These are phyloP conservation scores for Meloidogyne exigua DNA, from an alignment of 1,140 invertebrate species.

Conservation along the genomic window DNA sequence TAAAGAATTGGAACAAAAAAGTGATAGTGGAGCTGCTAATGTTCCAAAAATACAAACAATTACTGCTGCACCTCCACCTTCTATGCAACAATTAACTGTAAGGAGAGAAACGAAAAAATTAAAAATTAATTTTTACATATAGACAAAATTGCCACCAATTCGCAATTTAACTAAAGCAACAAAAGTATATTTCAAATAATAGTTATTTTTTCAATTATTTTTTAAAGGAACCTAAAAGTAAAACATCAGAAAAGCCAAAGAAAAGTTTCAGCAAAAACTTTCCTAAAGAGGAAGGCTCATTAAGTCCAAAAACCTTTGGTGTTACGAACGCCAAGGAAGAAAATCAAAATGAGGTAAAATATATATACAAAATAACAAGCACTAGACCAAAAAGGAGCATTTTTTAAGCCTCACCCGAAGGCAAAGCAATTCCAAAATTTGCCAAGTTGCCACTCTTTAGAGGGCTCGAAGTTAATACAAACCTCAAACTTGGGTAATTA, in stretches of 20 bases:
- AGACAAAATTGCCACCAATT: neutral
- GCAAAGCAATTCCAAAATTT: neutral
- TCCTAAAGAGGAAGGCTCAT: neutral
- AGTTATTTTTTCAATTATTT: neutral
- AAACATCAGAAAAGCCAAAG: too few species aligned
- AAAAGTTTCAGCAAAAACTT: too few species aligned
- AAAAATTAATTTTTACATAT: neutral
- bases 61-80: neutral
- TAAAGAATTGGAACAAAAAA: constrained; percentile 46
- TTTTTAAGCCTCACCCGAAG: neutral
- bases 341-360: neutral
- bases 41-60: constrained; percentile 47
- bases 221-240: too few species aligned
- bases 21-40: constrained; percentile 53
- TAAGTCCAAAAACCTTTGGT: neutral
- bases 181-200: neutral
- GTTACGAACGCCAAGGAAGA: neutral
- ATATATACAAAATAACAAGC: too few species aligned
- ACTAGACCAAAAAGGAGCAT: too few species aligned
- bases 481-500: neutral
- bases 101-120: neutral
- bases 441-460: neutral
- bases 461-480: neutral
- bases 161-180: neutral
- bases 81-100: neutral